Evolutionary conservation across 2,797 vertebrate genomes (phyloP), one percentile per base, ranked within the genome.

Genomic region (Melanotaenia nigrans): DNA sequence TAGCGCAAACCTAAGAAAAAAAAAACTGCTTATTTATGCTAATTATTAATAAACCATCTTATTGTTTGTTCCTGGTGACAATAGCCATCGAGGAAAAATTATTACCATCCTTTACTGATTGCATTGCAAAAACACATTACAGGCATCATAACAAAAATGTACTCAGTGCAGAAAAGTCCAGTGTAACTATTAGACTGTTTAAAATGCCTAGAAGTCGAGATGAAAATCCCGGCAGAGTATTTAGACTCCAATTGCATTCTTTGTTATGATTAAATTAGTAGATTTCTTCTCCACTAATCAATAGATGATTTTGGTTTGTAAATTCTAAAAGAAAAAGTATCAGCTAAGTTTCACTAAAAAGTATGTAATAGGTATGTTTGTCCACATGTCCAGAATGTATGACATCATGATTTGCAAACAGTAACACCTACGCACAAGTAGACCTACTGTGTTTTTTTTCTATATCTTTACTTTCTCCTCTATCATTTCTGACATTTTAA

Each of bases 401-500:
- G 35, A 3, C 35, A 36, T 49, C 16, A 8, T 33, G 32, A 33
- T 8, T 33, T 6, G 32, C 32, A 33, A 33, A 33, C 32, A 33
- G 32, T 33, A 33, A 33, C 79, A 72, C 80, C 83, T 68, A 82
- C 77, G 78, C 80, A 75, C 65, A 71, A 66, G 64, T 75, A 81
- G 12, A 80, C 80, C 81, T 71, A 65, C 60, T 32, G 65, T 71
- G 68, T 83, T 30, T 68, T 61, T 77, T 86, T 30, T 30, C 79
- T 66, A 83, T 83, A 77, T 84, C 79, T 82, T 58, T 28, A 9
- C 83, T 45, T 58, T 73, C 70, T 54, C 77, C 53, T 86, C 66
- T 36, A 81, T 87, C 82, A 83, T 82, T 75, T 84, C 67, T 70
- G 78, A 76, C 78, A 58, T 79, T 84, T 86, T 86, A 78, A 78